Evolutionary conservation across 2,888 invertebrate species (phyloP).

Genomic region (Caenorhabditis imperialis): DNA sequence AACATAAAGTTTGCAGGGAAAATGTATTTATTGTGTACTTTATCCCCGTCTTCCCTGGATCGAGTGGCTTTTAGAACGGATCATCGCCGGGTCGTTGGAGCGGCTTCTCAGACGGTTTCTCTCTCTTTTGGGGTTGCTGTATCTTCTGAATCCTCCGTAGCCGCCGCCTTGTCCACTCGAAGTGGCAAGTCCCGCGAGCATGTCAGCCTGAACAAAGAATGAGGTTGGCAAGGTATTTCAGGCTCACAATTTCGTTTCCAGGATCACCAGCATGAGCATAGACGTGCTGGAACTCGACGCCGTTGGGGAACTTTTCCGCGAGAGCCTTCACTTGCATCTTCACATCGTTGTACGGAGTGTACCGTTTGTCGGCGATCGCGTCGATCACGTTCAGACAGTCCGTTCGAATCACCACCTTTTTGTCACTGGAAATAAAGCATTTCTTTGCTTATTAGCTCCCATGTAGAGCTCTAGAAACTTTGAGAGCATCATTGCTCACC

Average conservation of each 20-base stretch:
- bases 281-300: slow-evolving; percentile 52
- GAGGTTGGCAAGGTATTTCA: no score
- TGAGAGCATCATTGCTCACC: not conserved
- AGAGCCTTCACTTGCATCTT: slow-evolving; percentile 7
- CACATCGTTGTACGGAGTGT: slow-evolving; percentile 10
- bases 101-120: slow-evolving; percentile 16
- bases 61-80: slow-evolving; percentile 29
- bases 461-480: no score
- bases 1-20: not conserved
- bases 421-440: slow-evolving; percentile 6
- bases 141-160: slow-evolving; percentile 4
- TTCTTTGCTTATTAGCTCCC: no score
- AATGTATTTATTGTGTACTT: slow-evolving; percentile 2
- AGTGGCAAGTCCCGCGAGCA: slow-evolving; percentile 31
- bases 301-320: slow-evolving; percentile 36
- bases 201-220: slow-evolving; percentile 40
- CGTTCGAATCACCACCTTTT: slow-evolving; percentile 46
- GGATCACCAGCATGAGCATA: slow-evolving; percentile 53
- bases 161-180: not conserved
- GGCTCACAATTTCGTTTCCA: slow-evolving; percentile 41
- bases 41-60: slow-evolving; percentile 18
- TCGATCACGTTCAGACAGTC: slow-evolving; percentile 43
- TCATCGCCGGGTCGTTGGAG: slow-evolving; percentile 27
- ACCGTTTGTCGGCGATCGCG: slow-evolving; percentile 14
- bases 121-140: slow-evolving; percentile 6